Evolutionary conservation across 2,113 vertebrate species (phyloP).

Genomic region (Aphyosemion australe): DNA sequence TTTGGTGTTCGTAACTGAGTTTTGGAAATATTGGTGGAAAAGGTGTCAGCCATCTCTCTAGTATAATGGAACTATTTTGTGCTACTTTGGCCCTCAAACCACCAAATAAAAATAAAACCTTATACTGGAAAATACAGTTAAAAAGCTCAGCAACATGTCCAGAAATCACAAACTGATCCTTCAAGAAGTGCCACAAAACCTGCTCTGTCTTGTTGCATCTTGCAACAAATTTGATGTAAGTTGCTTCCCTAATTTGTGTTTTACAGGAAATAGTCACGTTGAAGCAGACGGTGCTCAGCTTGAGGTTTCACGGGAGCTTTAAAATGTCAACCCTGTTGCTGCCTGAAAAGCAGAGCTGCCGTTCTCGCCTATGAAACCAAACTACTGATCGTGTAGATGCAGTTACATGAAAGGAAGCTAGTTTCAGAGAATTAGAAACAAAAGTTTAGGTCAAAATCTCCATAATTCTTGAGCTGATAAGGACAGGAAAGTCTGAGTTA

Average conservation of each 20-base stretch:
- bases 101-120: not conserved
- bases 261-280: not conserved
- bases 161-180: not conserved
- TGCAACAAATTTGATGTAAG: not conserved
- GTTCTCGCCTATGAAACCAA: not conserved
- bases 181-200: not conserved
- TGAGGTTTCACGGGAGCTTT: not conserved
- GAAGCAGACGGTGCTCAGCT: not conserved
- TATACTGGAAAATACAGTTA: not conserved
- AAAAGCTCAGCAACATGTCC: not conserved
- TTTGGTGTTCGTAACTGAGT: not conserved
- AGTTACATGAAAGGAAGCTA: not conserved
- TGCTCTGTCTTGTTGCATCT: constrained; percentile 1
- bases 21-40: not conserved
- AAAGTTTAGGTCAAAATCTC: not conserved
- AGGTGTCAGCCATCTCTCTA: not conserved
- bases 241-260: not conserved
- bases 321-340: not conserved
- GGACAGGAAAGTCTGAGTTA: not conserved
- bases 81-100: not conserved
- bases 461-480: not conserved
- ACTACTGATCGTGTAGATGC: not conserved
- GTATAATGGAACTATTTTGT: not conserved
- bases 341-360: not conserved
- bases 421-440: not conserved